Evolutionary conservation across 2,797 vertebrate species (phyloP), one percentile per base, ranked within the genome.

Genomic region (Gastrophryne carolinensis): DNA sequence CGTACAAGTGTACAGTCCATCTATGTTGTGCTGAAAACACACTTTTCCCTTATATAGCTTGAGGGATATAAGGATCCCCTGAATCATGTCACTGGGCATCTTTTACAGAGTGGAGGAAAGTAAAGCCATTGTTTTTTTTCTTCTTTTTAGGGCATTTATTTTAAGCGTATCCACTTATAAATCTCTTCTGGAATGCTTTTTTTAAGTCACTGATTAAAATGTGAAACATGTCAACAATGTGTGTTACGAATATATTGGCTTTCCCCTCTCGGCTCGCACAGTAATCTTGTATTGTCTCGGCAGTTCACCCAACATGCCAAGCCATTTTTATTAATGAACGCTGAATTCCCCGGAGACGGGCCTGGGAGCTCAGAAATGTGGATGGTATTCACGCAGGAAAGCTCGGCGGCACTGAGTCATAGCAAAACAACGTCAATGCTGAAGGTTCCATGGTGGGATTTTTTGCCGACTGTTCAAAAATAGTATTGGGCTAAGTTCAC

Each of bases 201-300:
- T 21, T 32, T 27, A 29, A 53, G 49, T 53, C 17, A 68, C n/a
- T 11, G 13, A 29, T 44, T 30, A n/a, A 39, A 54, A 63, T 47
- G 26, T 35, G 21, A 62, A 63, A 63, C 44, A 72, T 63, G 32
- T 41, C 24, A 17, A 44, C 69, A 61, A 50, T 63, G 70, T 24
- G n/a, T 4, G 10, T 53, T 62, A 17, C 5, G 53, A 62, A 72
- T 72, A 58, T 15, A 41, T 30, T 29, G 23, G 27, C 32, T 37
- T 23, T 47, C 44, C 11, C 7, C 47, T 13, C 41, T 29, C 21
- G 17, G 39, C 29, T 50, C 32, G 23, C 41, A 62, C 58, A 52
- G 44, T 72, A 72, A 50, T 72, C 58, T 47, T 11, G 62, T 63
- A 63, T 63, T 72, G 39, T 53, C 57, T 72, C 34, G 21, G 70